Evolutionary conservation across 2,113 vertebrate species (phyloP), one percentile per base, ranked within the genome.

Genomic region (Menura novaehollandiae): DNA sequence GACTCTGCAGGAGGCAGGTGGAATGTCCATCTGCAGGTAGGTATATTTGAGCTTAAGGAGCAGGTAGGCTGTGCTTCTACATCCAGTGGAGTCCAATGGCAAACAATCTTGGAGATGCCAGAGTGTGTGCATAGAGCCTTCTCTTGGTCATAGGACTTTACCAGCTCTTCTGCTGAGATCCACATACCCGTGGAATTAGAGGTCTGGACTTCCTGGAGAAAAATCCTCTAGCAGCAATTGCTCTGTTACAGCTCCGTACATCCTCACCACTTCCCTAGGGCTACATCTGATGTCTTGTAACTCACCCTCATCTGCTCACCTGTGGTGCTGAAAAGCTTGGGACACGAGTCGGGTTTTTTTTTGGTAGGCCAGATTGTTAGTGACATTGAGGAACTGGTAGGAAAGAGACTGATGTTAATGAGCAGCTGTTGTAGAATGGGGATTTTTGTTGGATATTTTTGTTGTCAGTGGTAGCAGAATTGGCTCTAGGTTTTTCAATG

Each of bases 161-260:
- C n/a, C 56, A 55, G 41, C 37, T 60, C 15, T 66, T 68, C 35
- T 26, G 56, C 52, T 85, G 62, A 41, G 16, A 23, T 17, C 63
- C 10, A 5, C 9, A 0, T 35, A 13, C 23, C 41, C 2, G 0
- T 7, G 30, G 58, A 62, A 33, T 18, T 32, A 7, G 46, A 63
- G 18, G 28, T 64, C 41, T 89, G 27, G 15, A 21, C 28, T 84
- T 20, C 15, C 19, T 28, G 12, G 23, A 73, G 47, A 49, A 60
- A 35, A 59, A 33, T 0, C 1, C 8, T 85, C 15, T 51, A 44
- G 6, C 44, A 27, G 47, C 1, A 2, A 1, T 47, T 37, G 28
- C 14, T 68, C 3, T 78, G 20, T 43, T 53, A 3, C 26, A 55
- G 18, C 68, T n/a, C 10, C 6, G 1, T 7, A 23, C 21, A 30